A percentile compares a stretch with the other conserved stretches of the same genome.
Evolutionary conservation across 2,888 invertebrate species (phyloP).

Genomic region (Drosophila atroscutellata): DNA sequence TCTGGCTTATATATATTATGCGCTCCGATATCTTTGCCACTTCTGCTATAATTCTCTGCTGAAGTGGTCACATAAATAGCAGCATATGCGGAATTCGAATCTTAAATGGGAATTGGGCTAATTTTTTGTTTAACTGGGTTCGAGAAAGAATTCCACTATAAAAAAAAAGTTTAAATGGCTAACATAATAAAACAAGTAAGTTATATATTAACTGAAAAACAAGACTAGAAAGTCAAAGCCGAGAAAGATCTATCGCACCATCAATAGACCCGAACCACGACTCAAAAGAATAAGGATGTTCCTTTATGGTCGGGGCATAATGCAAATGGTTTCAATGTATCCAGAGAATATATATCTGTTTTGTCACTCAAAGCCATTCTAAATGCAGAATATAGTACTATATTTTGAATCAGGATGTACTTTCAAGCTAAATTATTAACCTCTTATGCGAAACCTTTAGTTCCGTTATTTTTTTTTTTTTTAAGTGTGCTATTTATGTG

Average conservation of each 20-base stretch:
- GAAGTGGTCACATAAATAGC: background rate
- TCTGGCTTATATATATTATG: background rate
- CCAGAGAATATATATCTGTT: background rate
- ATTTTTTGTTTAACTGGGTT: background rate
- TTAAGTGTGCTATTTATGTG: background rate
- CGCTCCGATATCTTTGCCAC: background rate
- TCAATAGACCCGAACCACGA: background rate
- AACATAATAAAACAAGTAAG: background rate
- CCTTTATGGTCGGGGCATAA: background rate
- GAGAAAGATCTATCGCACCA: background rate
- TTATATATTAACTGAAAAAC: background rate
- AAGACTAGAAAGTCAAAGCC: background rate
- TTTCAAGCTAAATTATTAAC: background rate
- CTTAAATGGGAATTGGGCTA: background rate
- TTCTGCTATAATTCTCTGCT: background rate
- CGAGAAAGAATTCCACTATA: background rate
- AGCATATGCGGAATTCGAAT: background rate
- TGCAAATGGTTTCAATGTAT: background rate
- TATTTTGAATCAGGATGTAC: background rate
- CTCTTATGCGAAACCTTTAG: background rate
- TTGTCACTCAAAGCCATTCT: background rate
- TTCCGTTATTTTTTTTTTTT: background rate
- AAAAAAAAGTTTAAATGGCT: background rate
- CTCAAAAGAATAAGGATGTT: background rate
- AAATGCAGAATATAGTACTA: background rate